These are phyloP conservation scores for Chloroceryle amazona DNA, from an alignment of 2,797 vertebrate species.

Conservation along the genomic window DNA sequence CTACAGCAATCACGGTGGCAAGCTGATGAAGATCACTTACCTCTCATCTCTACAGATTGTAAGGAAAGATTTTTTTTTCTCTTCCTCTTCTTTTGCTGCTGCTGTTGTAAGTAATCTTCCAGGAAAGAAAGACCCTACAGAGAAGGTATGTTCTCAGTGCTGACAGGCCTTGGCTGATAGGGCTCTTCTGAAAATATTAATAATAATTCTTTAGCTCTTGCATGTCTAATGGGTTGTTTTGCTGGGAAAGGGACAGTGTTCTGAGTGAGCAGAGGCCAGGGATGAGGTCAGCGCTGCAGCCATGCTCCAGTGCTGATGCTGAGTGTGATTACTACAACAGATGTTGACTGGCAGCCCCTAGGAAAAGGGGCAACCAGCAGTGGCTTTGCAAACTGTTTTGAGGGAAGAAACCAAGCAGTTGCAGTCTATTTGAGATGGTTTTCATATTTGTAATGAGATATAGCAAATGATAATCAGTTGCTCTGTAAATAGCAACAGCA, in stretches of 20 bases:
- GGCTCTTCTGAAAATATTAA: background rate
- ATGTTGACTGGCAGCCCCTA: background rate
- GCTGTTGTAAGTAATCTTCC: background rate
- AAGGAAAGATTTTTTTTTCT: background rate
- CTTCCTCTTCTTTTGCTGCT: background rate
- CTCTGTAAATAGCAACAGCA: background rate
- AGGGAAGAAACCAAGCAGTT: background rate
- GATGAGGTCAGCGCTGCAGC: background rate
- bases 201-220: background rate
- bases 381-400: background rate
- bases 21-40: background rate
- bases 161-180: background rate
- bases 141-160: background rate
- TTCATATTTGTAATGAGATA: background rate
- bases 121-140: background rate
- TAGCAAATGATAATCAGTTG: background rate
- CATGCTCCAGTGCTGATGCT: fast-evolving
- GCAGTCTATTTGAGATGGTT: background rate
- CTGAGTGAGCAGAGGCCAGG: background rate
- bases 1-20: background rate
- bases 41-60: background rate
- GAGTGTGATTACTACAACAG: background rate
- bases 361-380: background rate
- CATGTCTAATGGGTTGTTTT: background rate
- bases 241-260: background rate